Evolutionary conservation across 2,797 vertebrate genomes (phyloP), one percentile per base, ranked within the genome.

Genomic region (Enoplosus armatus): DNA sequence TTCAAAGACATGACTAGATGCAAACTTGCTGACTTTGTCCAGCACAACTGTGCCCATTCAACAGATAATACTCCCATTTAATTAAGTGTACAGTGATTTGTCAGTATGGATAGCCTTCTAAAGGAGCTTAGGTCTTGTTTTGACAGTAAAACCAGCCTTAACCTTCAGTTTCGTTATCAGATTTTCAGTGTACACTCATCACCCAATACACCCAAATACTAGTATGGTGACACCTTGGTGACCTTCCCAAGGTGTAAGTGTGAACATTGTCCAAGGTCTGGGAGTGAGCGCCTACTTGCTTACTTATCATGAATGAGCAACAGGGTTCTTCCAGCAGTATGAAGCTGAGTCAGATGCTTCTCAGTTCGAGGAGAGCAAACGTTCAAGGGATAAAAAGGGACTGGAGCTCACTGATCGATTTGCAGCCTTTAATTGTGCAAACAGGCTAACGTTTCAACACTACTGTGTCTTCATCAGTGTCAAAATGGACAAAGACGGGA

Each of bases 331-430:
- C 26, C 47, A 41, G 47, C 45, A 53, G 14, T 51, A 8, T 67
- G 54, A 0, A 61, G 31, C 29, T 70, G 29, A 64, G 56, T 77
- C 59, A 48, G 51, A 31, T 47, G n/a, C 39, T 22, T 69, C 37
- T 18, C 15, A 54, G 37, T 15, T 35, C 3, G 1, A 31, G 10
- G 18, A 37, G 3, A 22, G 9, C 26, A 26, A 33, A 33, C 31
- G 5, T 33, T 7, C 31, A 39, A 10, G 37, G 10, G 37, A 39
- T 11, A 15, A 41, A 15, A 15, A 41, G 12, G 14, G 39, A 41
- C 39, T 41, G 39, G 14, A 41, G 39, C 39, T 15, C 14, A 39
- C 37, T 39, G 8, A 35, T 35, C 9, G 33, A 35, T 39, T 11
- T 39, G 37, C 37, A 39, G 8, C 8, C 33, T 35, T 39, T 39